Percentiles rank a stretch among this genome's conserved stretches.
Conservation (phyloP, 2,797 vertebrate genomes). For the Microctenopoma steveboyesi region DNA sequence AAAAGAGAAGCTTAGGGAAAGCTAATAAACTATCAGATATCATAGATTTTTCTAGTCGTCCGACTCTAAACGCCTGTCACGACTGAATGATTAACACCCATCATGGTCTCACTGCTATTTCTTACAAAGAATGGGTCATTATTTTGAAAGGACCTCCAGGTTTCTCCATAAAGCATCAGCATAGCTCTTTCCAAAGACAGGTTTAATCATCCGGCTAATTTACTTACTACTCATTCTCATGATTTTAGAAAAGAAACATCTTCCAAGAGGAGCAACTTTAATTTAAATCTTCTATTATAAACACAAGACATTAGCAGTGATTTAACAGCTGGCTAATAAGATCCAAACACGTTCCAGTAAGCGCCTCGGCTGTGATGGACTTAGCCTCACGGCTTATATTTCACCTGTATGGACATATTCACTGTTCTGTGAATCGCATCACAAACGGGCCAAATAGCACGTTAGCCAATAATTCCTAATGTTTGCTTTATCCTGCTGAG, state of each 20-base stretch:
- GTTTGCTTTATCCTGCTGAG: slow-evolving; percentile 64
- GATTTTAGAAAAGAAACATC: slow-evolving; percentile 21
- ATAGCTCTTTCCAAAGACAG: not conserved
- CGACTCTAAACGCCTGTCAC: not conserved
- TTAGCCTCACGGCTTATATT: slow-evolving; percentile 60
- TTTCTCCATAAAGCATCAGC: slow-evolving; percentile 8
- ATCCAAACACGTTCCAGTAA: slow-evolving; percentile 53
- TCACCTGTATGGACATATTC: slow-evolving; percentile 59
- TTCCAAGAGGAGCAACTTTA: slow-evolving; percentile 26
- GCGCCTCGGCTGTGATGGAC: slow-evolving; percentile 32
- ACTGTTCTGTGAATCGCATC: slow-evolving; percentile 43
- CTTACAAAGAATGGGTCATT: not conserved
- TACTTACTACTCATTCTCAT: not conserved
- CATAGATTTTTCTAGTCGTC: not conserved
- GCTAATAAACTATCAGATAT: slow-evolving; percentile 6
- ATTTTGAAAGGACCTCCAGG: not conserved
- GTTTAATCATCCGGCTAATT: slow-evolving; percentile 6
- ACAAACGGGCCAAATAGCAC: slow-evolving; percentile 40
- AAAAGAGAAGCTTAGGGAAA: not conserved
- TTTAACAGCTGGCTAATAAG: slow-evolving; percentile 62
- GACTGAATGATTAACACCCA: not conserved
- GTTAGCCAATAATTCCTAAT: slow-evolving; percentile 37
- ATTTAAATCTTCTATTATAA: slow-evolving; percentile 44
- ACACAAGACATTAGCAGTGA: slow-evolving; percentile 60
- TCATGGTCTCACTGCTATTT: not conserved